Conservation (phyloP, 2,888 invertebrate species). For the Rhagonycha fulva region DNA sequence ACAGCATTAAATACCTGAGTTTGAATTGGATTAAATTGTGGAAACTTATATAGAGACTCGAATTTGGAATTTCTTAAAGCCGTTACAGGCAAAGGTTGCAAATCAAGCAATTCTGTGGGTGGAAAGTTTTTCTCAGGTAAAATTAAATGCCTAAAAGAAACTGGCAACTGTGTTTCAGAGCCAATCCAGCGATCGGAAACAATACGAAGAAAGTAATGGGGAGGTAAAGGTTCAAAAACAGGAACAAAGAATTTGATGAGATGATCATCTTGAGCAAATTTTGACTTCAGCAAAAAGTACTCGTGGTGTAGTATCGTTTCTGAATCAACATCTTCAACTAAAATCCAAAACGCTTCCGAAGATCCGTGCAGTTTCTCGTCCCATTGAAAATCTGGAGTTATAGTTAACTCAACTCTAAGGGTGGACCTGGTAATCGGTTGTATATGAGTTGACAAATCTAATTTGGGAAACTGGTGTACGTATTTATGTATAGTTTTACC, state of each 20-base stretch:
- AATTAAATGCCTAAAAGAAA: constrained; percentile 95
- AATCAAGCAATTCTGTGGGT: constrained; percentile 94
- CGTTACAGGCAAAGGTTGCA: constrained; percentile 94
- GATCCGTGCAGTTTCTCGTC: constrained; percentile 89
- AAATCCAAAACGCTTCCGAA: constrained; percentile 86
- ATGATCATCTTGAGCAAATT: constrained; percentile 94
- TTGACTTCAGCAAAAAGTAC: constrained; percentile 88
- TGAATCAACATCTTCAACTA: constrained; percentile 86
- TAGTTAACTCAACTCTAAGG: constrained; percentile 91
- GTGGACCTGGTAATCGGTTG: constrained; percentile 96
- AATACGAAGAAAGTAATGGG: constrained; percentile 93
- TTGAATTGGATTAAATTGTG: constrained; percentile 98
- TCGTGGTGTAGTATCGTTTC: constrained; percentile 95
- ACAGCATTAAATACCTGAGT: constrained; percentile 99
- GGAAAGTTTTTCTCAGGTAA: constrained; percentile 98
- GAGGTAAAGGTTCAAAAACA: constrained; percentile 96
- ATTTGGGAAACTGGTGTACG: constrained; percentile 94
- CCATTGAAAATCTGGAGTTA: constrained; percentile 99
- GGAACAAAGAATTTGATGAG: constrained; percentile 97
- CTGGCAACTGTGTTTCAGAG: constrained; percentile 93
- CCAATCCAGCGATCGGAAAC: constrained; percentile 93
- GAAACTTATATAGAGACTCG: constrained; percentile 86
- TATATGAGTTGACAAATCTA: constrained; percentile 95
- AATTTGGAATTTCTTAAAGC: constrained; percentile 87
- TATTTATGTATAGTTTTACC: constrained; percentile 96